A percentile compares a stretch with the other conserved stretches of the same genome.
phyloP scores from a whole-genome alignment of 2,888 invertebrate species.

The Catocala fraxini region DNA sequence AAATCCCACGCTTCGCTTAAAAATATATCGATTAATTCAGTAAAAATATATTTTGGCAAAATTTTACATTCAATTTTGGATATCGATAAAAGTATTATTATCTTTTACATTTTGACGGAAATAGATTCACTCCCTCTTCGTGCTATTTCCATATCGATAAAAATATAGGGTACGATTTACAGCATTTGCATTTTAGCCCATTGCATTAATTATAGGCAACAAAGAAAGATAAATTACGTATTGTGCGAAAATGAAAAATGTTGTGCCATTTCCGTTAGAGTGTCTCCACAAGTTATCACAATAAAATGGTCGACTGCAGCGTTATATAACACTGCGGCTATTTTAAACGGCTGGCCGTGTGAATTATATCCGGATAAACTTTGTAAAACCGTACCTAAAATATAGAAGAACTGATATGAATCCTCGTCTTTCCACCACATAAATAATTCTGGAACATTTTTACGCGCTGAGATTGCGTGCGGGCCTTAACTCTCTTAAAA shows the following conservation, averaged over 20 bases:
- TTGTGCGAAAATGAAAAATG: constrained; percentile 32
- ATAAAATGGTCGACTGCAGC: constrained; percentile 34
- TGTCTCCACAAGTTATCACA: constrained; percentile 30
- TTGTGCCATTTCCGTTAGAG: constrained; percentile 14
- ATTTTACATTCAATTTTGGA: constrained; percentile 15
- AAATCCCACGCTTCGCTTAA: not conserved
- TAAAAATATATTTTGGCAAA: constrained; percentile 17
- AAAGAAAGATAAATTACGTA: constrained; percentile 29
- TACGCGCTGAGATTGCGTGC: constrained; percentile 76
- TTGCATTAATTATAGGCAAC: constrained; percentile 26
- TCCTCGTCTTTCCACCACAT: constrained; percentile 58
- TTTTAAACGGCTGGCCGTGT: constrained; percentile 22
- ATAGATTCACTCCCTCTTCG: constrained; percentile 20
- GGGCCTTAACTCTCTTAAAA: constrained; percentile 75
- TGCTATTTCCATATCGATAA: constrained; percentile 12
- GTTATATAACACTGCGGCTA: constrained; percentile 40
- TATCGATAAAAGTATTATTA: constrained; percentile 16
- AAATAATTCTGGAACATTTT: constrained; percentile 72
- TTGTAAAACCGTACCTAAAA: constrained; percentile 36
- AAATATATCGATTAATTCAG: constrained; percentile 18
- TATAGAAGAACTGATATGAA: constrained; percentile 56
- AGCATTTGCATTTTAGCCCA: constrained; percentile 28
- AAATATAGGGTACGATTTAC: constrained; percentile 12
- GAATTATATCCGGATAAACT: constrained; percentile 34
- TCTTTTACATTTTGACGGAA: constrained; percentile 19